phyloP scores from a whole-genome alignment of 2,113 vertebrate species.

The Hucho hucho region DNA sequence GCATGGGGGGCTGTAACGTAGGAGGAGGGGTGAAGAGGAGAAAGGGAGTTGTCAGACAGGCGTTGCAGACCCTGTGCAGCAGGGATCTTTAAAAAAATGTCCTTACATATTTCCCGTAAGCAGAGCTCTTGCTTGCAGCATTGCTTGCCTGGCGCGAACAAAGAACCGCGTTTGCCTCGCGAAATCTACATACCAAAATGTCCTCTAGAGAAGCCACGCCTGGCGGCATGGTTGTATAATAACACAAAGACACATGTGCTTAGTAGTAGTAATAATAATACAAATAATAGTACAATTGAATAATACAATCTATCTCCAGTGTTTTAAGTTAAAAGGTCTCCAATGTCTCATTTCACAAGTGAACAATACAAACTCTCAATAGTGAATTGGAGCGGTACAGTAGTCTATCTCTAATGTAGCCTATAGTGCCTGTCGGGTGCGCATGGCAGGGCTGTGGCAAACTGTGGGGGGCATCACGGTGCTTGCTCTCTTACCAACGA shows the following conservation, averaged over 20 bases:
- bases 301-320: background rate
- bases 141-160: conserved; percentile 60
- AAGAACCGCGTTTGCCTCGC: conserved; percentile 62
- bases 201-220: conserved; percentile 68
- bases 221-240: conserved; percentile 50
- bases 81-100: conserved; percentile 49
- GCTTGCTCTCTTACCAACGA: background rate
- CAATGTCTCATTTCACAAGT: background rate
- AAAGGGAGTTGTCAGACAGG: conserved; percentile 72
- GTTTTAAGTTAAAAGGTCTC: background rate
- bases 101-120: conserved; percentile 45
- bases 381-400: background rate
- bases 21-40: conserved; percentile 42
- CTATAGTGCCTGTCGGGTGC: background rate
- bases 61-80: conserved; percentile 70
- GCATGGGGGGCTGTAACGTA: conserved; percentile 69
- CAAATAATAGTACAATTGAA: background rate
- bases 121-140: conserved; percentile 39
- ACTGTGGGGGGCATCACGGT: background rate
- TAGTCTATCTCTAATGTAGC: background rate
- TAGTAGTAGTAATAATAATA: background rate
- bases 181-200: conserved; percentile 58
- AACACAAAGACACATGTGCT: conserved; percentile 45
- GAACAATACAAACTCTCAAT: too few relatives aligned
- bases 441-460: background rate